Percentiles rank a stretch among this genome's conserved stretches.
Conservation (phyloP, 2,797 vertebrate species). For the Cercopithecus neglectus region DNA sequence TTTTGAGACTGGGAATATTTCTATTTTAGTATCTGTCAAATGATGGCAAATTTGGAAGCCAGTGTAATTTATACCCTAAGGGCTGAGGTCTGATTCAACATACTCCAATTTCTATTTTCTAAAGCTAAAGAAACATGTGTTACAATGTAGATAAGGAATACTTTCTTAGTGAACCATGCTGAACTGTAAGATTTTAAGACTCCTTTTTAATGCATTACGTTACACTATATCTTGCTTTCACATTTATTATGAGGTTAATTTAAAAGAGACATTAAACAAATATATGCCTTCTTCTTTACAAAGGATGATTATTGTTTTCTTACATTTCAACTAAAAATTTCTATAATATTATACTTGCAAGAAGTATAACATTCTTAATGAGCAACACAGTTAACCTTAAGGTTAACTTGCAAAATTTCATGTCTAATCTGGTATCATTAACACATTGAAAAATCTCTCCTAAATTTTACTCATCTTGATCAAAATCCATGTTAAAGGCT, state of each 20-base stretch:
- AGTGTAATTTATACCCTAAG: slow-evolving; percentile 26
- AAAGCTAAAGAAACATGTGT: slow-evolving; percentile 9
- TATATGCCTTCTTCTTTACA: background rate
- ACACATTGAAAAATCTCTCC: background rate
- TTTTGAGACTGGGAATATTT: slow-evolving; percentile 37
- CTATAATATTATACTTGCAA: background rate
- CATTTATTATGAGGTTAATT: slow-evolving; percentile 22
- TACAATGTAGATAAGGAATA: background rate
- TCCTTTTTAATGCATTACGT: background rate
- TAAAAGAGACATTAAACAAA: slow-evolving; percentile 16
- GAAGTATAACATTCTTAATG: background rate
- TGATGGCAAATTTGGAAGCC: slow-evolving; percentile 49
- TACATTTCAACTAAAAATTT: background rate
- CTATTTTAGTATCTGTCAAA: slow-evolving; percentile 43
- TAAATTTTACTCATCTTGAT: background rate
- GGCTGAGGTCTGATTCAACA: slow-evolving; percentile 48
- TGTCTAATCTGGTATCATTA: background rate
- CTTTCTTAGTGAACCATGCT: background rate
- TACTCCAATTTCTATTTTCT: slow-evolving; percentile 39
- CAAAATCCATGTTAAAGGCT: background rate
- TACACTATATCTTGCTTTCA: background rate
- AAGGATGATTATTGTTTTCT: background rate
- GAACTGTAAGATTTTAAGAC: background rate
- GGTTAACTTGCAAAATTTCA: background rate
- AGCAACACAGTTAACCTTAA: background rate